A percentile compares a stretch with the other conserved stretches of the same genome.
These are phyloP conservation scores for Xiphorhynchus elegans DNA, from an alignment of 2,113 vertebrate species.

Conservation along the genomic window DNA sequence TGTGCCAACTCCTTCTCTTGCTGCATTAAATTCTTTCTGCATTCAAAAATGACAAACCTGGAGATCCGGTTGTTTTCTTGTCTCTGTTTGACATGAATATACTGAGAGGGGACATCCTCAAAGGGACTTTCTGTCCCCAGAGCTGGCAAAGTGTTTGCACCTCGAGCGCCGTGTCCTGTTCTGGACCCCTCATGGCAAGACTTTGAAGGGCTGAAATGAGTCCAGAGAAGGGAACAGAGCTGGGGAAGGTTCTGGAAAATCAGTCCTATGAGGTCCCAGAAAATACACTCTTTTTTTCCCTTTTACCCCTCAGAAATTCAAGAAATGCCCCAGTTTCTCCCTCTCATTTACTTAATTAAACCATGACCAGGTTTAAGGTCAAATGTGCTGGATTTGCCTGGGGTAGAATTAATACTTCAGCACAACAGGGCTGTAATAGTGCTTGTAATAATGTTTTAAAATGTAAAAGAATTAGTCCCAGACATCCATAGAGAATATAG, in stretches of 20 bases:
- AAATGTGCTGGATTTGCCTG: not conserved
- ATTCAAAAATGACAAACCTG: not conserved
- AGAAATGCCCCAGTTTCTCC: not conserved
- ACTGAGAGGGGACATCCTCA: not conserved
- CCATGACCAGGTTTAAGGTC: not conserved
- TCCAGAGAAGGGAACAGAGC: not conserved
- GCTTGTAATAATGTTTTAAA: not conserved
- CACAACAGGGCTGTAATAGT: not conserved
- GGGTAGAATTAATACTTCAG: not conserved
- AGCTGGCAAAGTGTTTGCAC: not conserved
- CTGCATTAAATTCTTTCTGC: conserved; percentile 10
- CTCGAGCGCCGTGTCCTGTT: fast-evolving
- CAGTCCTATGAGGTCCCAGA: not conserved
- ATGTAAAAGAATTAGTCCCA: not conserved
- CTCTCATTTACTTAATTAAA: not conserved
- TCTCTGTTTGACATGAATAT: not conserved
- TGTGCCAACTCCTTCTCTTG: not conserved
- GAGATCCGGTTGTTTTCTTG: not conserved
- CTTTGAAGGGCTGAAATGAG: not conserved
- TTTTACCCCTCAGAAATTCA: not conserved
- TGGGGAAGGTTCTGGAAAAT: not conserved
- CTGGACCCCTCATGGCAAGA: too few species aligned
- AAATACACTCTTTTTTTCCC: not conserved
- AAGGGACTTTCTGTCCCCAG: not conserved
- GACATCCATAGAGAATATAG: not conserved